Evolutionary conservation across 2,797 vertebrate genomes (phyloP).

Genomic region (Synaphobranchus kaupii): DNA sequence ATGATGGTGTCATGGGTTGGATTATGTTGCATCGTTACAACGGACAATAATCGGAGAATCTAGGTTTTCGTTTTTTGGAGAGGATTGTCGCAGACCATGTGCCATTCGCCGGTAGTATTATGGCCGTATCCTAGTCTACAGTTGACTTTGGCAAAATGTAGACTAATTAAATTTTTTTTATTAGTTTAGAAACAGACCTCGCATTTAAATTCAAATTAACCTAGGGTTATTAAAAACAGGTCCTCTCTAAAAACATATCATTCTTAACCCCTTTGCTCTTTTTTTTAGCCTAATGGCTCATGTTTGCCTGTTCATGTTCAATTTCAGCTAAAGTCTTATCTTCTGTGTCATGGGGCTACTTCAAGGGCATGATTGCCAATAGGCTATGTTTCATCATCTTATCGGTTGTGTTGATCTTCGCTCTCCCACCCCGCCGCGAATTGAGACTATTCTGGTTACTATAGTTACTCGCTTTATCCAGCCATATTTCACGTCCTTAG

Average conservation of each 20-base stretch:
- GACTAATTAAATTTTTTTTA: background rate
- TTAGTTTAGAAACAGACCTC: background rate
- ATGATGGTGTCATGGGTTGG: slow-evolving; percentile 45
- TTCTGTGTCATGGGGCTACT: background rate
- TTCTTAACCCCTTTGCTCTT: background rate
- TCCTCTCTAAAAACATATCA: too few species aligned
- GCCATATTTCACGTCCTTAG: slow-evolving; percentile 38
- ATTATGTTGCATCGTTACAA: slow-evolving; percentile 31
- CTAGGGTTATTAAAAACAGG: background rate
- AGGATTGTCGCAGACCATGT: slow-evolving; percentile 28
- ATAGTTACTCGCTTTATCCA: slow-evolving; percentile 27
- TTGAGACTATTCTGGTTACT: slow-evolving; percentile 35
- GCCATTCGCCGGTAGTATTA: slow-evolving; percentile 7
- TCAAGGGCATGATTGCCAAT: background rate
- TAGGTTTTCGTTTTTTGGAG: slow-evolving; percentile 33
- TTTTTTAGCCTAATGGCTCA: background rate
- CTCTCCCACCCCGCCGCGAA: background rate
- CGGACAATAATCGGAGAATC: slow-evolving; percentile 36
- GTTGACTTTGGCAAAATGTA: background rate
- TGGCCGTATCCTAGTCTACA: too few species aligned
- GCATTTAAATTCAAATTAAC: background rate
- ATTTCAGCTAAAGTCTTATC: background rate
- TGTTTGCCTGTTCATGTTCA: background rate
- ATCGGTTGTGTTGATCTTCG: background rate
- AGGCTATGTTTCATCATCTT: background rate